These are phyloP conservation scores for Vanessa atalanta DNA, from an alignment of 1,140 invertebrate genomes.

Conservation along the genomic window DNA sequence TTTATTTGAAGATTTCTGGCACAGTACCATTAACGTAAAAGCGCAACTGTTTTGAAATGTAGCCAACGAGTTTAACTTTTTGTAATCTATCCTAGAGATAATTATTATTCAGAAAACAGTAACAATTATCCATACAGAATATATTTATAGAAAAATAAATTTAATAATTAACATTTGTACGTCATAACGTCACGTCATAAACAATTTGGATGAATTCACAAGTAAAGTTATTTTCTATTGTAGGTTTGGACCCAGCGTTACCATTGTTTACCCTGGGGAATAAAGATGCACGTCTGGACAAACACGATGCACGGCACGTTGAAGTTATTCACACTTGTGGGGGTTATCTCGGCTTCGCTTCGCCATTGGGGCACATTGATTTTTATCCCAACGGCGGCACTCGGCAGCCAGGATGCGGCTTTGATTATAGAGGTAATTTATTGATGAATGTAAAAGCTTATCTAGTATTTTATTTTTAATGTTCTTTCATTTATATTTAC, in stretches of 20 bases:
- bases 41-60: no score
- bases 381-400: constrained; percentile 87
- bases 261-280: constrained; percentile 77
- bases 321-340: constrained; percentile 89
- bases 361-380: constrained; percentile 85
- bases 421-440: constrained; percentile 75
- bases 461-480: background rate
- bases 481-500: no score
- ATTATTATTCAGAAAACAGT: no score
- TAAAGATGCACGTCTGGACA: constrained; percentile 82
- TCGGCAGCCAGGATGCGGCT: constrained; percentile 85
- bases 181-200: no score
- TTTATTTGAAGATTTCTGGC: no score
- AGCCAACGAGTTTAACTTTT: no score
- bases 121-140: no score
- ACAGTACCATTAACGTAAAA: no score
- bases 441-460: background rate
- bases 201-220: no score
- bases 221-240: constrained; percentile 13
- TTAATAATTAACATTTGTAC: no score
- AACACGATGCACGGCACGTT: constrained; percentile 85
- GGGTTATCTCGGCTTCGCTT: constrained; percentile 83
- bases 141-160: no score
- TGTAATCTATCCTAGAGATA: no score
- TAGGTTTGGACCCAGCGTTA: constrained; percentile 82